Evolutionary conservation across 2,888 invertebrate genomes (phyloP).

Genomic region (Merodon equestris): DNA sequence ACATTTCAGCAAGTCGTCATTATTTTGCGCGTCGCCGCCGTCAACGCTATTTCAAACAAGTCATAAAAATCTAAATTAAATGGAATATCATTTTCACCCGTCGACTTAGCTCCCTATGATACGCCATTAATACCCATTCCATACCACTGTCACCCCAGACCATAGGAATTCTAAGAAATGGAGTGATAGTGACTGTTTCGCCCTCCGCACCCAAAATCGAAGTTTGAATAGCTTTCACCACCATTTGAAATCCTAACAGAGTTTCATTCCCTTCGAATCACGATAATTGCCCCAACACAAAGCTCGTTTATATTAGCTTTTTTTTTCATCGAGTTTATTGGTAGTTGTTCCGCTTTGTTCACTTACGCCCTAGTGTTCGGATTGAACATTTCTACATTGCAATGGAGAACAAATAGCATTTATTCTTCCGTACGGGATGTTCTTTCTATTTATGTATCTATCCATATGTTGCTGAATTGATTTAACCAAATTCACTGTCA

Average conservation of each 20-base stretch:
- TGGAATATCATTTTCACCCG: constrained; percentile 50
- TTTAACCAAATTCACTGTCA: constrained; percentile 13
- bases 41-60: constrained; percentile 45
- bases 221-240: constrained; percentile 57
- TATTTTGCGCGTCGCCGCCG: constrained; percentile 51
- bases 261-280: constrained; percentile 31
- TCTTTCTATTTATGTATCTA: neutral
- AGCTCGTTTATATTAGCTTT: no score
- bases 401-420: no score
- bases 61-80: constrained; percentile 66
- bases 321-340: no score
- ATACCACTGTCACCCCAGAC: constrained; percentile 32
- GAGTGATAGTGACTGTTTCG: constrained; percentile 24
- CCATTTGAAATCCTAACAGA: constrained; percentile 51
- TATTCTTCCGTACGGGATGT: no score
- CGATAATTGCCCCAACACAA: constrained; percentile 39
- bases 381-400: no score
- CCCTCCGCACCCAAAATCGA: constrained; percentile 46
- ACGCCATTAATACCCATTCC: constrained; percentile 43
- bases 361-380: no score
- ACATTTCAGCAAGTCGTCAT: constrained; percentile 53
- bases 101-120: constrained; percentile 15
- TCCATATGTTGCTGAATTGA: constrained; percentile 48
- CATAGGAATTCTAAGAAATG: constrained; percentile 39
- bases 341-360: no score